Conservation (phyloP, 2,113 vertebrate genomes). For the Cinclus cinclus region DNA sequence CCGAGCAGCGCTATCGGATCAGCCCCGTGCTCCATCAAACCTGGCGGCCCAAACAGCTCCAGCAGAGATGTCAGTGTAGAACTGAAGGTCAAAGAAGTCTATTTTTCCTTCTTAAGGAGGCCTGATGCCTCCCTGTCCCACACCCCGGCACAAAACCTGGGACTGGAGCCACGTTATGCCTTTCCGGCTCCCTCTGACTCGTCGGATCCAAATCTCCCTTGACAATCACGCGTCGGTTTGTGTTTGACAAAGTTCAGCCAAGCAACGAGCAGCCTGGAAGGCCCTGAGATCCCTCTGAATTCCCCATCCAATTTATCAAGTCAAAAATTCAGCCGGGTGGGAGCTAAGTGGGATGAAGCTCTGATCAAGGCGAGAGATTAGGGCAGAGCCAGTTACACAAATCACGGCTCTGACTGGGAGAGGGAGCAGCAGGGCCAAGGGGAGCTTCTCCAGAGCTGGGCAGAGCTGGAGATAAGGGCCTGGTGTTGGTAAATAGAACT, state of each 20-base stretch:
- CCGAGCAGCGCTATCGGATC: neutral
- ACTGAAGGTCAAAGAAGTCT: neutral
- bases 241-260: slow-evolving; percentile 32
- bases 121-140: neutral
- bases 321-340: slow-evolving; percentile 20
- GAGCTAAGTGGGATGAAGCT: slow-evolving; percentile 28
- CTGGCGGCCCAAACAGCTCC: neutral
- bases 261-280: neutral
- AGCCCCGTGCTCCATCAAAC: neutral
- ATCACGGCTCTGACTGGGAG: neutral
- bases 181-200: neutral
- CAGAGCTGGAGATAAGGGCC: neutral
- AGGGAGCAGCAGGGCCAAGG: neutral
- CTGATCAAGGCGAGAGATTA: slow-evolving; percentile 40
- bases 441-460: slow-evolving; percentile 8
- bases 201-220: neutral
- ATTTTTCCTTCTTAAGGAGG: neutral
- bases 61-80: rapidly evolving
- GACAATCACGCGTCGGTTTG: rapidly evolving
- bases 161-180: rapidly evolving
- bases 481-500: slow-evolving; percentile 18
- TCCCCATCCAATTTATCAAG: slow-evolving; percentile 55
- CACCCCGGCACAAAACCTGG: rapidly evolving
- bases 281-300: neutral
- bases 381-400: neutral